Evolutionary conservation across 2,113 vertebrate species (phyloP), one percentile per base, ranked within the genome.

Genomic region (Grammomys dolichurus): DNA sequence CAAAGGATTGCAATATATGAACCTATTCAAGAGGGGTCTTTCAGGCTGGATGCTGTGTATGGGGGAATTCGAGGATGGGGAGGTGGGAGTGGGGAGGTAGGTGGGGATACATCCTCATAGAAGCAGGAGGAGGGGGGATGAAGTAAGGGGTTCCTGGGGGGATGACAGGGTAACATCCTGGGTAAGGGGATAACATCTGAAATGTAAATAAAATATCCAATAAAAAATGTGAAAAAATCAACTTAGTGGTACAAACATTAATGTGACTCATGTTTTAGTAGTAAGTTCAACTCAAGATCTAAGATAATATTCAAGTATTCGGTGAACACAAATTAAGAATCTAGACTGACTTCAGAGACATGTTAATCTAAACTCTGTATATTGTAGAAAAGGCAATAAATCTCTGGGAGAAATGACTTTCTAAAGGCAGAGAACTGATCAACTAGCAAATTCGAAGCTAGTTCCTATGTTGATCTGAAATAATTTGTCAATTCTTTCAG

Each of bases 301-400:
- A 73, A 90, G 46, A 92, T 88, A 76, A 46, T 5, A 67, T 9
- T 60, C 48, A 56, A 73, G 11, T 22, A 81, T 90, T 89, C 9
- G 20, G 89, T 36, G 63, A 88, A 76, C 17, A 75, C 16, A 89
- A 60, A 90, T 31, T 22, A 75, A 33, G 40, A 78, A 1, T 16
- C n/a, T 63, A 95, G 11, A 78, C 1, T 88, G 48, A 86, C 77
- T 82, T 95, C 60, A 78, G 19, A 77, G n/a, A 54, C 58, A 31
- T 26, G 56, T 13, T 70, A 70, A 46, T 56, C 11, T 3, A 51
- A 93, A 54, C 5, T 9, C 76, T 33, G 43, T 69, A 51, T 81
- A 43, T 85, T 89, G 75, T 51, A 24, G 65, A 51, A 78, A 94
- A 81, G 31, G 7, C 17, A 93, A 69, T 13, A 93, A 90, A 77